Evolutionary conservation across 2,113 vertebrate genomes (phyloP).

Genomic region (Saimiri boliviensis): DNA sequence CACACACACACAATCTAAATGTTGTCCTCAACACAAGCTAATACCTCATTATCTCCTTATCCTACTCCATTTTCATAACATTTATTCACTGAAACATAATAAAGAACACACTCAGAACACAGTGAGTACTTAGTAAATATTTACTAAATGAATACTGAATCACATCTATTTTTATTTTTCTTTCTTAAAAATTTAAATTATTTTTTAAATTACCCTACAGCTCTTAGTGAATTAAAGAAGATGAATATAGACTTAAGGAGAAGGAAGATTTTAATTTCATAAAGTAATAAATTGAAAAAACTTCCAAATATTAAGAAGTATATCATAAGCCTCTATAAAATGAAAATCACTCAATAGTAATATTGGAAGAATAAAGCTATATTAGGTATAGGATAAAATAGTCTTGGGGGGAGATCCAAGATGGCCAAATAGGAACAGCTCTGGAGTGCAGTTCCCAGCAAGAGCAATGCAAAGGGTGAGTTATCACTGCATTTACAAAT

Average conservation of each 20-base stretch:
- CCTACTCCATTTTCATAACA: neutral
- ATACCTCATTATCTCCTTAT: neutral
- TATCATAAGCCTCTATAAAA: neutral
- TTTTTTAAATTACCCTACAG: neutral
- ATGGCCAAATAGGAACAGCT: too few relatives aligned
- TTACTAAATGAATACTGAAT: neutral
- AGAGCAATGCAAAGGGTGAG: too few relatives aligned
- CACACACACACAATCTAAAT: neutral
- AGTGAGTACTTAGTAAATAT: neutral
- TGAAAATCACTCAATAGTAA: neutral
- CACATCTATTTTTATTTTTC: neutral
- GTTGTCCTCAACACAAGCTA: neutral
- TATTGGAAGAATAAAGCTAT: neutral
- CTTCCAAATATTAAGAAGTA: neutral
- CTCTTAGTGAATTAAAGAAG: neutral
- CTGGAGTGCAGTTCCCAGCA: too few relatives aligned
- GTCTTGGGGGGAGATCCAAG: neutral
- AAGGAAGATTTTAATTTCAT: neutral
- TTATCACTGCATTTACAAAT: too few relatives aligned
- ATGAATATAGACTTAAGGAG: neutral
- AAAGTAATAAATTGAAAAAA: slow-evolving; percentile 1
- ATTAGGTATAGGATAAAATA: neutral
- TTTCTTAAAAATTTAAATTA: slow-evolving; percentile 20
- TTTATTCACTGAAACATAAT: neutral
- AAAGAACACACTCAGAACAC: neutral